Evolutionary conservation across 2,113 vertebrate species (phyloP).

Genomic region (Pelobates fuscus): DNA sequence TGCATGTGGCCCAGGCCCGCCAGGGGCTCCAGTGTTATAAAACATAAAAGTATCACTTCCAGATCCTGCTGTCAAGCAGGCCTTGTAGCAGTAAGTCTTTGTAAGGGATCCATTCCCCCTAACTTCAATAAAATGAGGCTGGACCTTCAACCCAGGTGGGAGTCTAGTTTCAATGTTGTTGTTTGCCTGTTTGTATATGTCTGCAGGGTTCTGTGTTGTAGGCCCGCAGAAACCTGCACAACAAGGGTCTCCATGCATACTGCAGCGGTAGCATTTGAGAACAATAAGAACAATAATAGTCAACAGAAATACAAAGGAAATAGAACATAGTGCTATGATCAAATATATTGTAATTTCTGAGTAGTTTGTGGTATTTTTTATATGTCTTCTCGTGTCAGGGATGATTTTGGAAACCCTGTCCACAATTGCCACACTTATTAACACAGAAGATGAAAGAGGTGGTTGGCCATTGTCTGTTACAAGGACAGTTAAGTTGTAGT

Average conservation of each 20-base stretch:
- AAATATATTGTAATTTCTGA: slow-evolving; percentile 91
- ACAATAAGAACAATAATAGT: slow-evolving; percentile 84
- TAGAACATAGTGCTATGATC: slow-evolving; percentile 88
- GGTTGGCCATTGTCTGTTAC: slow-evolving; percentile 87
- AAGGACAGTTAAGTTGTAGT: slow-evolving; percentile 80
- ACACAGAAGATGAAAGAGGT: slow-evolving; percentile 80
- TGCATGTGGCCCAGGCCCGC: slow-evolving; percentile 78
- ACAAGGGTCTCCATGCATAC: slow-evolving; percentile 79
- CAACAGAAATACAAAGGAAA: slow-evolving; percentile 93
- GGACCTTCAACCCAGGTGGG: slow-evolving; percentile 86
- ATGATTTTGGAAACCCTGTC: slow-evolving; percentile 84
- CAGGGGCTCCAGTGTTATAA: slow-evolving; percentile 90
- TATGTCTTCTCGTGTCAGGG: slow-evolving; percentile 82
- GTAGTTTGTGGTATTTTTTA: slow-evolving; percentile 78
- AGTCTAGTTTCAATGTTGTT: slow-evolving; percentile 80
- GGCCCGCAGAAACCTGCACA: slow-evolving; percentile 83
- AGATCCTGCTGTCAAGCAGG: slow-evolving; percentile 89
- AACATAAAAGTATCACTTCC: slow-evolving; percentile 98
- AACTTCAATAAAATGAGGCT: slow-evolving; percentile 94
- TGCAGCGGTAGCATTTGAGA: slow-evolving; percentile 89
- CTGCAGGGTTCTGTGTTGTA: slow-evolving; percentile 75
- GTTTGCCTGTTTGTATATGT: slow-evolving; percentile 81
- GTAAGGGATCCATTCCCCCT: slow-evolving; percentile 92
- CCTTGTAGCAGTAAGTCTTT: slow-evolving; percentile 98
- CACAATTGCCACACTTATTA: slow-evolving; percentile 82